These are phyloP conservation scores for Limenitis camilla DNA, from an alignment of 2,888 invertebrate genomes.

Conservation along the genomic window DNA sequence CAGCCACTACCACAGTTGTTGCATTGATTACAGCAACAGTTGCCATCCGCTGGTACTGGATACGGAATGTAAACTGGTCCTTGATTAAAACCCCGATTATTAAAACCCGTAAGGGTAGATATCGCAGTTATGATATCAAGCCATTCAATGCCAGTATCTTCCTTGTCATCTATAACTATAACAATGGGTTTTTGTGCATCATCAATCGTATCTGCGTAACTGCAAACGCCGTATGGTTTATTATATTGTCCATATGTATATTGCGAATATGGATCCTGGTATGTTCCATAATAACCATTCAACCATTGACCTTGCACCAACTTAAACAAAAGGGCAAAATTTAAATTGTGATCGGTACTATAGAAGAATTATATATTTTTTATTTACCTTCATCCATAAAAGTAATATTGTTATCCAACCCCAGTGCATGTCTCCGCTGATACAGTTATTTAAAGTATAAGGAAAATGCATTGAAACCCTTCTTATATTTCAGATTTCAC, in stretches of 20 bases:
- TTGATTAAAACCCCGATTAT: constrained; percentile 2
- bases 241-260: constrained; percentile 5
- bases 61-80: constrained; percentile 19
- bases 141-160: constrained; percentile 7
- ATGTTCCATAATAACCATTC: constrained; percentile 6
- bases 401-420: constrained; percentile 2
- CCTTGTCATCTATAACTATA: constrained; percentile 12
- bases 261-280: constrained; percentile 5
- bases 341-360: background rate
- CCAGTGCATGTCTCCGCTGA: constrained; percentile 3
- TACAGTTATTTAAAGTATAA: background rate
- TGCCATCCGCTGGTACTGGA: constrained; percentile 7
- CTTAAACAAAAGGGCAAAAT: constrained; percentile 6
- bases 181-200: constrained; percentile 16
- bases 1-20: constrained; percentile 11
- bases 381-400: constrained; percentile 14
- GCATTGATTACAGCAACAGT: background rate
- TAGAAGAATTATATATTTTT: background rate
- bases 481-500: constrained; percentile 7
- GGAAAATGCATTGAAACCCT: background rate
- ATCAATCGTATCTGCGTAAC: background rate
- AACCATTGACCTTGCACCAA: constrained; percentile 7
- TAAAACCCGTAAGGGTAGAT: constrained; percentile 4
- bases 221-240: background rate
- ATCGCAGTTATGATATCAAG: constrained; percentile 13